These are phyloP conservation scores for Sternarchorhynchus goeldii DNA, from an alignment of 2,797 vertebrate genomes.

Conservation along the genomic window DNA sequence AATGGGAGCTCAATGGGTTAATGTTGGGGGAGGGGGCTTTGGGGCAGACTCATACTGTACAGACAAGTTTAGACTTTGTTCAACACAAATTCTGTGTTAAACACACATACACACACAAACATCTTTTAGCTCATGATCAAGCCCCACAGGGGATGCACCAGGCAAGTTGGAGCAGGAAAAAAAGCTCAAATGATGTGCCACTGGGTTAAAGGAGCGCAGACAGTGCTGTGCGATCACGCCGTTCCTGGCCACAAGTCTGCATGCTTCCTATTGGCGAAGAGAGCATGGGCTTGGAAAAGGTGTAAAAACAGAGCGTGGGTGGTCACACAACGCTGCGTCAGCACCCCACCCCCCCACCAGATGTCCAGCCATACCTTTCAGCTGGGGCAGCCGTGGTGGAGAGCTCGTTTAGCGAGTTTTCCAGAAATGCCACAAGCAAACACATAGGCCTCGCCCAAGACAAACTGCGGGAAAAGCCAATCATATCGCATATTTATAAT, in stretches of 20 bases:
- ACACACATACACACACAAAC: too few species aligned
- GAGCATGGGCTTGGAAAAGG: conserved; percentile 18
- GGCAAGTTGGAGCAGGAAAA: neutral
- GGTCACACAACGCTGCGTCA: neutral
- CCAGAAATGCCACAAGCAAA: neutral
- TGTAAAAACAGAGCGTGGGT: conserved; percentile 3
- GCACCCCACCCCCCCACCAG: neutral
- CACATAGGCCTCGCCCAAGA: neutral
- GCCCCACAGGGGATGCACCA: neutral
- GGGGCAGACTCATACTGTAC: too few species aligned
- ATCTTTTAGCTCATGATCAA: too few species aligned
- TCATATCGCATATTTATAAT: too few species aligned
- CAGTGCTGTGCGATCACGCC: too few species aligned
- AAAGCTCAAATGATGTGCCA: neutral
- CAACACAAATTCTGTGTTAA: too few species aligned
- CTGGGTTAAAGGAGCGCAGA: neutral
- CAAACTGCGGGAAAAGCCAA: neutral
- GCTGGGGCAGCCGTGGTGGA: neutral
- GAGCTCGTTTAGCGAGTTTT: neutral
- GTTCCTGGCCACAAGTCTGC: too few species aligned
- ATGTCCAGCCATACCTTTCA: neutral
- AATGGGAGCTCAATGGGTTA: too few species aligned
- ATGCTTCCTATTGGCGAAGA: neutral
- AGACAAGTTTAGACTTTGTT: too few species aligned
- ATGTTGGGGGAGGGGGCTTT: too few species aligned